Conservation (phyloP, 2,113 vertebrate species). For the Cheilinus undulatus region DNA sequence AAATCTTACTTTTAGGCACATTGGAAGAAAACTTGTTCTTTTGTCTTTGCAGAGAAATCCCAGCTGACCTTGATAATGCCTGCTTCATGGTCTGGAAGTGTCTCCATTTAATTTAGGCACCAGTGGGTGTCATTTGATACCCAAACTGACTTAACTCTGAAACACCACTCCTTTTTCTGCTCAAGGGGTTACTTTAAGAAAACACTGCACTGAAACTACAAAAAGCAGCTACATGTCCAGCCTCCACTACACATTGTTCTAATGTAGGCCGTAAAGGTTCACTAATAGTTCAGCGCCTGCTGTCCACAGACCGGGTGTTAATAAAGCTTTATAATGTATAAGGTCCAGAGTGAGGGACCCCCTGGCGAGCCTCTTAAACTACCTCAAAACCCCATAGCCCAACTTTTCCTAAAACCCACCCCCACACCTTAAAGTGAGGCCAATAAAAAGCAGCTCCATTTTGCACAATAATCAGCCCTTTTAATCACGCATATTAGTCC, state of each 20-base stretch:
- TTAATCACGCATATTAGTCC: conserved; percentile 80
- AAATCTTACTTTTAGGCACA: neutral
- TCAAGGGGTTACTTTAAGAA: conserved; percentile 50
- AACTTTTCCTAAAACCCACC: conserved; percentile 19
- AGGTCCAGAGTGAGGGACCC: conserved; percentile 42
- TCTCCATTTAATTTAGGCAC: conserved; percentile 28
- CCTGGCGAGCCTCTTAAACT: conserved; percentile 59
- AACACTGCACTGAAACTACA: conserved; percentile 49
- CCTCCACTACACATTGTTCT: conserved; percentile 62
- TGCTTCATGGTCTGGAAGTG: conserved; percentile 37
- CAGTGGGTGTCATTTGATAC: conserved; percentile 48
- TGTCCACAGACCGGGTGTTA: conserved; percentile 78
- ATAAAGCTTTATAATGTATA: conserved; percentile 77
- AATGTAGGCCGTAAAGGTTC: conserved; percentile 69
- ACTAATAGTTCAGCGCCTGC: conserved; percentile 75
- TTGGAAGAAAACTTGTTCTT: neutral
- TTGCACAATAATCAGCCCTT: conserved; percentile 72
- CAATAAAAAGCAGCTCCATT: conserved; percentile 74
- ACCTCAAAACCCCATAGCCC: conserved; percentile 25
- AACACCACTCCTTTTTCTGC: conserved; percentile 33
- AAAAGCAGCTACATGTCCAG: conserved; percentile 37
- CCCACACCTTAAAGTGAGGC: conserved; percentile 45
- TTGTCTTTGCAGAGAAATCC: conserved; percentile 16
- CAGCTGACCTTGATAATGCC: conserved; percentile 25
- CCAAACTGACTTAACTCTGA: conserved; percentile 20